Evolutionary conservation across 2,888 invertebrate genomes (phyloP), one percentile per base, ranked within the genome.

Genomic region (Eudemis profundana): DNA sequence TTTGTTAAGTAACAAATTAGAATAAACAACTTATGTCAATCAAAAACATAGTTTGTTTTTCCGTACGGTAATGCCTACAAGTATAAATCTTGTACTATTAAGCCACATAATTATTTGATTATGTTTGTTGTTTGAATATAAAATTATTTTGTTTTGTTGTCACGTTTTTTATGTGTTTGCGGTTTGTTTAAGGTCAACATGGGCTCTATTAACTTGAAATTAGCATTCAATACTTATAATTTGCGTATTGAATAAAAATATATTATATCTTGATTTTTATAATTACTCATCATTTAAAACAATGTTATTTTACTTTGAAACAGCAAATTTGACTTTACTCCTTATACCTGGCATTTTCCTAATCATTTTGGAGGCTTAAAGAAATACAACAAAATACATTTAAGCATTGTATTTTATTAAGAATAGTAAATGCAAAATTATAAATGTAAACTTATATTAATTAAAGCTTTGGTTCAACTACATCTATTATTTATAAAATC

Each of bases 401-500:
- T 19, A 29, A 38, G 10, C 12, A 40, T 12, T 17, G 27, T 44
- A 14, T 51, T 64, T 51, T 64, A 64, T 51, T 64, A 17, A 14
- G 38, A 59, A 21, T 54, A 36, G 27, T 64, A 64, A 64, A 64
- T 64, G 64, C 64, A 51, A 40, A 17, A 40, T 49, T 19, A 12
- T 33, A 42, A 10, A 17, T n/a, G 21, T 42, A 53, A 23, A 46
- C 44, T 12, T 36, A 51, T 17, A 46, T 38, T 62, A 61, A 51
- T 64, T 64, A 64, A 64, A 64, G 64, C 64, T 57, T 51, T 50
- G 15, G 33, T 49, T 50, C 3, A 44, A n/a, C 2, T 63, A 21
- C n/a, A 57, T 38, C 36, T 47, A 46, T 3, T 40, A 33, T 10
- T 21, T 42, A 8, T 64, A 50, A 42, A 63, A 33, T 42, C 33